phyloP scores from a whole-genome alignment of 53 echinoderm and acorn worm genomes.

The Glandiceps talaboti region DNA sequence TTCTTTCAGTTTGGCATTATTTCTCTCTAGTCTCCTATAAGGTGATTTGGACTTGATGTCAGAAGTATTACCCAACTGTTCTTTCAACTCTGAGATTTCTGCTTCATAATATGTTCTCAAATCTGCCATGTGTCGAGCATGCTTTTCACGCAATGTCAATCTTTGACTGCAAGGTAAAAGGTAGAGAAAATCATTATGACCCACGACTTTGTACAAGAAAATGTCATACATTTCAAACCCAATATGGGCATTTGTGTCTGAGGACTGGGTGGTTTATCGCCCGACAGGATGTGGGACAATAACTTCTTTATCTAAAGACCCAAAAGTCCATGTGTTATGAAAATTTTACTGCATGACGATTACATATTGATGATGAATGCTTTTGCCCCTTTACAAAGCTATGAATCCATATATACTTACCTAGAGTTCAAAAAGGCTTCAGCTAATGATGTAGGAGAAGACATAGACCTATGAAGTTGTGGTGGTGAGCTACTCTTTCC shows the following conservation, averaged over 20 bases:
- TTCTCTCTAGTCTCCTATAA: constrained; percentile 12
- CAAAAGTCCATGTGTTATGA: too few species aligned
- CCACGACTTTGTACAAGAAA: too few species aligned
- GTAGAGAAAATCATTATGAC: too few species aligned
- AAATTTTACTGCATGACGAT: too few species aligned
- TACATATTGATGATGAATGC: too few species aligned
- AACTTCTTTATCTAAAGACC: too few species aligned
- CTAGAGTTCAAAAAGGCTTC: neutral
- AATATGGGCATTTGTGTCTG: too few species aligned
- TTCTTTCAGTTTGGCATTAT: constrained; percentile 37
- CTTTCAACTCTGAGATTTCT: constrained; percentile 52
- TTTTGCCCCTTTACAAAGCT: too few species aligned
- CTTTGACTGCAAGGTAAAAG: constrained; percentile 17
- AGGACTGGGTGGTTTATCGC: too few species aligned
- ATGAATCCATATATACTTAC: too few species aligned
- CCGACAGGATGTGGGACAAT: too few species aligned
- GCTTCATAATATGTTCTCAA: constrained; percentile 63
- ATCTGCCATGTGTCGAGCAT: constrained; percentile 66
- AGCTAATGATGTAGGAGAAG: neutral
- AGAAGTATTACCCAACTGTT: constrained; percentile 27
- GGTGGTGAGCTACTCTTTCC: neutral
- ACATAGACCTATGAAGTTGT: neutral
- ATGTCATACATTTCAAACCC: too few species aligned
- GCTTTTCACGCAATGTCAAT: constrained; percentile 56
- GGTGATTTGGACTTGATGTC: constrained; percentile 17